Evolutionary conservation across 2,888 invertebrate species (phyloP), one percentile per base, ranked within the genome.

Genomic region (Dione vanillae): DNA sequence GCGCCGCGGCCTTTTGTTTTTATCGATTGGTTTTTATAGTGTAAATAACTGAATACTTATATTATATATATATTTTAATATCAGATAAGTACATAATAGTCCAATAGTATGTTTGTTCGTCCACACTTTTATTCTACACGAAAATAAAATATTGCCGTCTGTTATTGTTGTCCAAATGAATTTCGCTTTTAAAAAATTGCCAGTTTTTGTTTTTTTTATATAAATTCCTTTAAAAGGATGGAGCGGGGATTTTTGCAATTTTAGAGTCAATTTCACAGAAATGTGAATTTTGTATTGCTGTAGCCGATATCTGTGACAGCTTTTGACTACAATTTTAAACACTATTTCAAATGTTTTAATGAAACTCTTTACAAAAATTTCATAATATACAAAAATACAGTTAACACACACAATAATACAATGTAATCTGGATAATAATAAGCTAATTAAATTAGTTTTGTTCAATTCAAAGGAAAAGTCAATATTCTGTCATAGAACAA

Each of bases 21-120:
- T 73, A 76, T 84, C 80, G 82, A 80, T 86, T 87, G 83, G 79
- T 84, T 89, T 85, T 84, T 80, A 80, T 82, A 79, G 78, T 90
- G 87, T 89, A 90, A 88, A 89, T 87, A 90, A 73, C 79, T 84
- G 83, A 86, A 84, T 82, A 85, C 85, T 54, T 69, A 64, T 56
- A 64, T 78, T 83, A 83, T 85, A 86, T 82, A 76, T 82, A 76
- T 81, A 78, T 86, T 83, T 83, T 77, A 83, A 83, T 83, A 78
- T 77, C 82, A 84, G 86, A 87, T 84, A 82, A 85, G 83, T 89
- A 87, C 85, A 85, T 84, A 84, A 88, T 90, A 90, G 90, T 90
- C 90, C 90, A 90, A 85, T 86, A 83, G 79, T 90, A 88, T 89
- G 88, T 90, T 86, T 87, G 88, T 90, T 92, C 92, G 92, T 92